phyloP scores from a whole-genome alignment of 2,888 invertebrate species.

The Acrocyrtus sp. region DNA sequence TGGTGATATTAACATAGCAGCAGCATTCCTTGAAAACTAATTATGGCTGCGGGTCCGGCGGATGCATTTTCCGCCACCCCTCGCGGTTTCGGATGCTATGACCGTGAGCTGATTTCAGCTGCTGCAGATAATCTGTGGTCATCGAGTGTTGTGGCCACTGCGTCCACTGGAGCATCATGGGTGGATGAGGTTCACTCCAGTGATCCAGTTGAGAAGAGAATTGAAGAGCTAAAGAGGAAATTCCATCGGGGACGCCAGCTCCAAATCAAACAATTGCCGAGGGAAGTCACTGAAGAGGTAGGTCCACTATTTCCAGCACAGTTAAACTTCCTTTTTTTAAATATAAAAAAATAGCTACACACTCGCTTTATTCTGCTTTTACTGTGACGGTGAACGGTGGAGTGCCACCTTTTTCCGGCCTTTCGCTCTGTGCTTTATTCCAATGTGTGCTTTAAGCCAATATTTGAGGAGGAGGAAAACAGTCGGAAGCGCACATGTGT shows the following conservation, averaged over 20 bases:
- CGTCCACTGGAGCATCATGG: slow-evolving; percentile 66
- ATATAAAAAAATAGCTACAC: background rate
- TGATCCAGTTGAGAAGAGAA: slow-evolving; percentile 65
- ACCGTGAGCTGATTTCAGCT: slow-evolving; percentile 63
- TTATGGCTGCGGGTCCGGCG: slow-evolving; percentile 65
- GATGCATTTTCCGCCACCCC: slow-evolving; percentile 65
- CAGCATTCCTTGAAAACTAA: slow-evolving; percentile 35
- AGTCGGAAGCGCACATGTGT: no score
- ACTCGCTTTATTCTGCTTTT: background rate
- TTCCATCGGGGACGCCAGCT: slow-evolving; percentile 67
- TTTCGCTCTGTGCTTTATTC: no score
- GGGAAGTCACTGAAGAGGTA: slow-evolving; percentile 67
- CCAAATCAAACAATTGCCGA: slow-evolving; percentile 67
- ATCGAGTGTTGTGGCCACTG: slow-evolving; percentile 65
- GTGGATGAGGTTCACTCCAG: slow-evolving; percentile 65
- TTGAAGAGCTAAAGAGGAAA: slow-evolving; percentile 65
- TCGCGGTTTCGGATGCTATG: slow-evolving; percentile 63
- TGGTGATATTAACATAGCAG: no score
- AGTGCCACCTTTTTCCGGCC: no score
- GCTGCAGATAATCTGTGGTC: slow-evolving; percentile 64
- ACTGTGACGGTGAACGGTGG: no score
- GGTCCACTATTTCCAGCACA: slow-evolving; percentile 45
- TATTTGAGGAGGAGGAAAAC: no score
- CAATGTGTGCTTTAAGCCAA: no score
- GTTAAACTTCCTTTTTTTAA: background rate